A percentile compares a stretch with the other conserved stretches of the same genome.
These are phyloP conservation scores for Blastobasis adustella DNA, from an alignment of 2,888 invertebrate species.

Conservation along the genomic window DNA sequence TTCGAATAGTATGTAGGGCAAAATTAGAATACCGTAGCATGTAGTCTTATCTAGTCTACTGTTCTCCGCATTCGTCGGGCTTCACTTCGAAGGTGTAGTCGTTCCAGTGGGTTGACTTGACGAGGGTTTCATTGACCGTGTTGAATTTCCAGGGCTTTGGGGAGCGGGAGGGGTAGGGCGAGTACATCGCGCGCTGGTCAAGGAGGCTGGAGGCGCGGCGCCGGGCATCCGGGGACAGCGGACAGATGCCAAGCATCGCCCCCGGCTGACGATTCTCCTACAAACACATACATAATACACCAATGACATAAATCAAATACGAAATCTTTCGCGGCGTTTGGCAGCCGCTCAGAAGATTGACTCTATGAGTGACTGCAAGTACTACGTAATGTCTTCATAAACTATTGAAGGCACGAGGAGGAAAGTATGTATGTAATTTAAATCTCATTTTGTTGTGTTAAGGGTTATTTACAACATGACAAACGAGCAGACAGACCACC, in stretches of 20 bases:
- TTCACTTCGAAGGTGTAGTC: conserved; percentile 42
- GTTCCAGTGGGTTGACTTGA: conserved; percentile 52
- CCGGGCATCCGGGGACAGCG: conserved; percentile 47
- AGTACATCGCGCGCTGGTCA: conserved; percentile 37
- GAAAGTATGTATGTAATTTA: too few species aligned
- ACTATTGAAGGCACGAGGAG: too few species aligned
- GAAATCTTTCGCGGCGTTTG: too few species aligned
- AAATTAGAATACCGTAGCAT: too few species aligned
- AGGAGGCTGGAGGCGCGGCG: conserved; percentile 46
- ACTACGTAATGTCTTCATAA: too few species aligned
- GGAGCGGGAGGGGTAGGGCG: conserved; percentile 34
- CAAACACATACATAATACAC: neutral
- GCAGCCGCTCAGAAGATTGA: too few species aligned
- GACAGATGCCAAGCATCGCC: conserved; percentile 34
- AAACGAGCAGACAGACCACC: too few species aligned
- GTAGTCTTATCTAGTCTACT: conserved; percentile 8
- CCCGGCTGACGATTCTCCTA: conserved; percentile 36
- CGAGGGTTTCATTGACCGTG: conserved; percentile 55
- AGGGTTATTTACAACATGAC: too few species aligned
- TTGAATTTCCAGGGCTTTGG: conserved; percentile 53
- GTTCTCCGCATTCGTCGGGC: conserved; percentile 25
- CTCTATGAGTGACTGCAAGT: too few species aligned
- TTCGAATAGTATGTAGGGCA: too few species aligned
- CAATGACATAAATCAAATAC: too few species aligned
- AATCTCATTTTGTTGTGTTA: too few species aligned